Evolutionary conservation across 2,888 invertebrate genomes (phyloP).

Genomic region (Sarcophaga caerulescens): DNA sequence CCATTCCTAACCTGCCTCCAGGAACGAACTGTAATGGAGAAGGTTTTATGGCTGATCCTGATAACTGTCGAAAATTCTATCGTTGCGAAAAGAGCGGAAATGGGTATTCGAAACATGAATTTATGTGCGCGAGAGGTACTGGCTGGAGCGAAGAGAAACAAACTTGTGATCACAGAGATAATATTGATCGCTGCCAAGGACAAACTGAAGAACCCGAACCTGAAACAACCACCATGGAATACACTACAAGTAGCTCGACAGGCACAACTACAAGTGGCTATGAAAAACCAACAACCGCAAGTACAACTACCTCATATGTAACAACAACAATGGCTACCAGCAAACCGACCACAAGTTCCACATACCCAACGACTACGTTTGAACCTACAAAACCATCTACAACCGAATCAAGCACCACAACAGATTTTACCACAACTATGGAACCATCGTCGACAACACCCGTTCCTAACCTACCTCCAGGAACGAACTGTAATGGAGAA

Average conservation of each 20-base stretch:
- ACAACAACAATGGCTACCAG: conserved; percentile 37
- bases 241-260: conserved; percentile 55
- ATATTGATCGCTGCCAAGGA: conserved; percentile 75
- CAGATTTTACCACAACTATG: conserved; percentile 70
- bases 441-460: conserved; percentile 71
- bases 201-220: conserved; percentile 69
- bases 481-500: conserved; percentile 82
- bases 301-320: conserved; percentile 49
- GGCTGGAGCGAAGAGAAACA: conserved; percentile 85
- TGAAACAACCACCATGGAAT: conserved; percentile 42
- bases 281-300: conserved; percentile 15
- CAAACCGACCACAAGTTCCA: conserved; percentile 43
- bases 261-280: background rate
- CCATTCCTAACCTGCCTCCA: conserved; percentile 13
- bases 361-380: conserved; percentile 19
- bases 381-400: conserved; percentile 52
- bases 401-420: conserved; percentile 45
- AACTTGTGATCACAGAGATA: conserved; percentile 83
- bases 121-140: conserved; percentile 85
- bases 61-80: conserved; percentile 84
- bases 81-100: conserved; percentile 83
- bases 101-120: conserved; percentile 81
- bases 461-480: conserved; percentile 76
- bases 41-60: conserved; percentile 85
- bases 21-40: conserved; percentile 82